These are phyloP conservation scores for Stictonetta naevosa DNA, from an alignment of 2,113 vertebrate species.

Conservation along the genomic window DNA sequence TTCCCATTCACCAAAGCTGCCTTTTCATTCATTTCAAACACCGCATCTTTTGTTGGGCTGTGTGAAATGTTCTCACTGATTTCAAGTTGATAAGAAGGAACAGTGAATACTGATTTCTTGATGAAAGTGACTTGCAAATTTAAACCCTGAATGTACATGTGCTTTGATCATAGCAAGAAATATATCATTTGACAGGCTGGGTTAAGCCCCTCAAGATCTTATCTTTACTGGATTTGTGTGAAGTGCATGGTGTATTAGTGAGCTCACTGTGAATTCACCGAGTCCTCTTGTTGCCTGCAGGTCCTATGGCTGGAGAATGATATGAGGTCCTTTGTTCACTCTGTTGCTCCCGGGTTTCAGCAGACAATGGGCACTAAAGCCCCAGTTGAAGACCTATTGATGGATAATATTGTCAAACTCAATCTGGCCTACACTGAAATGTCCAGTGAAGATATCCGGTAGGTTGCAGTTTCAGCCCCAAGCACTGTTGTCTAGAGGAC, in stretches of 20 bases:
- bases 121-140: neutral
- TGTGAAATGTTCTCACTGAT: neutral
- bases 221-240: neutral
- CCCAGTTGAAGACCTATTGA: slow-evolving; percentile 76
- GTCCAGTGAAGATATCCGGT: slow-evolving; percentile 85
- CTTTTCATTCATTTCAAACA: neutral
- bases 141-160: neutral
- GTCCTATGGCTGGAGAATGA: slow-evolving; percentile 84
- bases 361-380: slow-evolving; percentile 78
- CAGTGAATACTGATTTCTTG: neutral
- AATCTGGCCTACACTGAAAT: slow-evolving; percentile 88
- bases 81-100: neutral
- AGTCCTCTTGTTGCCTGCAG: slow-evolving; percentile 60
- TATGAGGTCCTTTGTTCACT: slow-evolving; percentile 76
- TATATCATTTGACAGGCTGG: neutral
- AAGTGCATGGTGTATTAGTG: neutral
- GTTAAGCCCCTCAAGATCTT: neutral
- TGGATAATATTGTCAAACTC: slow-evolving; percentile 78
- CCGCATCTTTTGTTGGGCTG: neutral
- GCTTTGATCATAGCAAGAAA: neutral
- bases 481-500: neutral
- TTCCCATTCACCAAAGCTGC: neutral
- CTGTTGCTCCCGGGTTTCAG: slow-evolving; percentile 81
- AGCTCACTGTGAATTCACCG: neutral
- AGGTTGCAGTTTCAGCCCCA: neutral